Base-by-base conservation (phyloP, 2,888 invertebrate species). In the Elegia similella region DNA sequence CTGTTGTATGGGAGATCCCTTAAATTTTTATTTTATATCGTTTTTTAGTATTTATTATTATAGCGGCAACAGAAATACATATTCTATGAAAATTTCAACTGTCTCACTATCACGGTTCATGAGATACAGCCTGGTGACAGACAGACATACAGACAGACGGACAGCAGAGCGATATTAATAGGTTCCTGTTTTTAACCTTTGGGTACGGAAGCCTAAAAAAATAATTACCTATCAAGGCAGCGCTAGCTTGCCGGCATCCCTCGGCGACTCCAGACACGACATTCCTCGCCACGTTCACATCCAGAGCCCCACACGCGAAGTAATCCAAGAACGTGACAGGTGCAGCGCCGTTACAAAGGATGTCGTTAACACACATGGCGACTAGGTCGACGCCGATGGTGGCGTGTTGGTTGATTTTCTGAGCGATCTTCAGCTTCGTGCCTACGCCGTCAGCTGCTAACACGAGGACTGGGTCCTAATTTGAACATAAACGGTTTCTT, bases 401-500 rank as follows among this genome's bases (percentile, higher is more conserved):
- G 62, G 93, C 88, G 83, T 98, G 97, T 10, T 94, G 92, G 56
- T 94, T 93, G 62, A 93, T 94, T 68, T 93, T 93, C 80, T 98
- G 96, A 0, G 98, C 98, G 62, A 97, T 96, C 92, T 97, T 97
- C 8, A 99, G 93, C 84, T 99, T 99, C 0, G 99, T 99, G 54
- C 99, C 99, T 15, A 99, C 99, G n/a, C 99, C 99, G 88, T 99
- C 99, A 0, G 99, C 97, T 0, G 98, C 98, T 44, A 98, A 95
- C 0, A 99, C 97, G 0, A 99, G 91, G 23, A 98, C 93, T 0
- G 98, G 98, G 80, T 98, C 96, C 86, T 89, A 69, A 0, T 1
- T 29, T 12, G 16, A 15, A 50, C 13, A 13, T 8, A 42, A 8
- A 16, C 2, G 2, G 23, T 23, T 23, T 3, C 23, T 23, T n/a